Conservation (phyloP, 2,888 invertebrate genomes). For the Mythimna loreyi region DNA sequence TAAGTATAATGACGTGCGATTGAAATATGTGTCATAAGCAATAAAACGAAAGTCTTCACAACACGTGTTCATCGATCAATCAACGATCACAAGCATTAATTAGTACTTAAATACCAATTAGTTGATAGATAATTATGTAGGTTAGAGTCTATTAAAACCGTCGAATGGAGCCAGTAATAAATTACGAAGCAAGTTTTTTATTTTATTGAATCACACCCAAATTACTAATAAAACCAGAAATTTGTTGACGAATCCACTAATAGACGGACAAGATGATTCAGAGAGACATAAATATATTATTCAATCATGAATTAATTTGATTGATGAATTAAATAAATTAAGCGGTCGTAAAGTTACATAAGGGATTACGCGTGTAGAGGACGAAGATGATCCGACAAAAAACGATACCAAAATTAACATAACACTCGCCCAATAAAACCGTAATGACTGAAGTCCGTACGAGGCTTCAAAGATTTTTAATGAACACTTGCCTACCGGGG, state of each 20-base stretch:
- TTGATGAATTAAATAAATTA: conserved; percentile 59
- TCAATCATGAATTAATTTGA: conserved; percentile 60
- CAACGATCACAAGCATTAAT: conserved; percentile 77
- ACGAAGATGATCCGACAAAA: conserved; percentile 9
- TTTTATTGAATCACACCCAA: conserved; percentile 56
- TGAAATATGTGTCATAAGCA: conserved; percentile 59
- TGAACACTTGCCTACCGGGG: conserved; percentile 19
- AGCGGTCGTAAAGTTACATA: conserved; percentile 54
- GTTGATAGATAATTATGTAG: conserved; percentile 78
- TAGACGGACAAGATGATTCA: conserved; percentile 55
- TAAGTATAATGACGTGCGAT: conserved; percentile 55
- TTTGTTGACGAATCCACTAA: conserved; percentile 61
- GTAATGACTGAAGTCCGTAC: conserved; percentile 20
- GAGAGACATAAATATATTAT: conserved; percentile 58
- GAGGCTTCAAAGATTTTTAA: conserved; percentile 26
- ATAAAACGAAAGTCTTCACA: conserved; percentile 67
- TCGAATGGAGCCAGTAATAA: conserved; percentile 69
- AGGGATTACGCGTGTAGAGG: conserved; percentile 32
- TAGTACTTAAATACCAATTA: conserved; percentile 81
- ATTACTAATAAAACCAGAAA: conserved; percentile 61
- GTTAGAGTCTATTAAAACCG: conserved; percentile 73
- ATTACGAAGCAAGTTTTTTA: conserved; percentile 63
- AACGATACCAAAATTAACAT: conserved; percentile 12
- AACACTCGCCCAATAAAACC: conserved; percentile 24
- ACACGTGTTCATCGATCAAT: conserved; percentile 79